Base-by-base conservation (phyloP, 2,888 invertebrate species). In the Philaethria dido region DNA sequence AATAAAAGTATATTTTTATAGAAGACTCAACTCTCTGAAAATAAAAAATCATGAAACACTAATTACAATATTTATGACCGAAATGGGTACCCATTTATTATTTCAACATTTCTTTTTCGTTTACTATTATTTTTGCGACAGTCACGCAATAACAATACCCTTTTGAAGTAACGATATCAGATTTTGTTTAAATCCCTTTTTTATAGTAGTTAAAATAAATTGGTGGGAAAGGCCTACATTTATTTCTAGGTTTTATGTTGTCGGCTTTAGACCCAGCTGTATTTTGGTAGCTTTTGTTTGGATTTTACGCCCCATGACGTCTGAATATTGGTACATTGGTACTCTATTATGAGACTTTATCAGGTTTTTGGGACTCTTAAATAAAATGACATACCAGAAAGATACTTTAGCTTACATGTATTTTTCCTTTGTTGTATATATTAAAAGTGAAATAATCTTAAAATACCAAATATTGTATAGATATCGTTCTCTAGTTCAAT, bases 141-240 rank as follows among this genome's bases (percentile, higher is more conserved):
- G 50, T 50, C 50, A 25, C 50, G 50, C 50, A n/a, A 39, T 22
- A 25, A 50, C 1, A 25, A 25, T 25, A n/a, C 25, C 48, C 22
- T 22, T 14, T n/a, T n/a, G n/a, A n/a, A 29, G 50, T 50, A n/a
- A 25, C n/a, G n/a, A 50, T 25, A 50, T 50, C 50, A n/a, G n/a
- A 50, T 50, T 50, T 16, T 50, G 9, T 25, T 29, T 2, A 18
- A 48, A 25, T 16, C 9, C n/a, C 14, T 11, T n/a, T 52, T 50
- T 16, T 4, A 50, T 1, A 29, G 16, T 29, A 52, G 3, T 52
- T 9, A 16, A n/a, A 29, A 25, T n/a, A 29, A 52, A 52, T 29
- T 16, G 9, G 9, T 52, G 29, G 50, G n/a, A 3, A 52, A 52
- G 3, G 11, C 16, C 50, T 29, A 29, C 16, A 29, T 29, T 52